A percentile compares a stretch with the other conserved stretches of the same genome.
Conservation (phyloP, 2,113 vertebrate species). For the Cathartes aura region DNA sequence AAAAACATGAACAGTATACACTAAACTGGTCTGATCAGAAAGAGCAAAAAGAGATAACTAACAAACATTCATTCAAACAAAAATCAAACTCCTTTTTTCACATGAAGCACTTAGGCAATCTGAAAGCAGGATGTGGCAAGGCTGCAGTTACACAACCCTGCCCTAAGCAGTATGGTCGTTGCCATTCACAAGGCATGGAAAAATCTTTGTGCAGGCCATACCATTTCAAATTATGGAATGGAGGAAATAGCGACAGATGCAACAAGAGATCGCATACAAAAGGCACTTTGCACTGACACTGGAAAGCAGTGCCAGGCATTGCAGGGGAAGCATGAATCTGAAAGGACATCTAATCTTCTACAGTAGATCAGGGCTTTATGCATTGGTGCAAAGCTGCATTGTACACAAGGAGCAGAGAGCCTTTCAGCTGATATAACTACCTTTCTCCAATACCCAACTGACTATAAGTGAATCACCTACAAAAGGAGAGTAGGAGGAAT, state of each 20-base stretch:
- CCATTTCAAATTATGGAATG: neutral
- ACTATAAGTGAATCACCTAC: neutral
- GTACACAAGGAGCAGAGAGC: neutral
- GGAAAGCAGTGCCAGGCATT: neutral
- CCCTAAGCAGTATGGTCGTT: neutral
- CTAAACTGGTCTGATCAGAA: neutral
- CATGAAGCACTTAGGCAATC: neutral
- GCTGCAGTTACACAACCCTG: neutral
- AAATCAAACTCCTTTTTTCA: neutral
- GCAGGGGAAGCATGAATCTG: neutral
- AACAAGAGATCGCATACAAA: neutral
- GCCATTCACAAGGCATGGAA: neutral
- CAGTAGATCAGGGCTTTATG: neutral
- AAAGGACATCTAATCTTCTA: neutral
- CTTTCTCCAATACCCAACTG: conserved; percentile 34
- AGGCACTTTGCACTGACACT: neutral
- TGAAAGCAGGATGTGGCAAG: neutral
- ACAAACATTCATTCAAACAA: neutral
- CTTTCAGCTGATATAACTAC: conserved; percentile 2
- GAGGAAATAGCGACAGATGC: neutral
- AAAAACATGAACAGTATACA: neutral
- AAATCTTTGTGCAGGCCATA: neutral
- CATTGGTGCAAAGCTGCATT: neutral
- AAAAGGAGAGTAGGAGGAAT: neutral
- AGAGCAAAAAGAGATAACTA: neutral